Evolutionary conservation across 37 sponge, comb jelly and placozoan genomes (phyloP).

Genomic region (Mnemiopsis leidyi): DNA sequence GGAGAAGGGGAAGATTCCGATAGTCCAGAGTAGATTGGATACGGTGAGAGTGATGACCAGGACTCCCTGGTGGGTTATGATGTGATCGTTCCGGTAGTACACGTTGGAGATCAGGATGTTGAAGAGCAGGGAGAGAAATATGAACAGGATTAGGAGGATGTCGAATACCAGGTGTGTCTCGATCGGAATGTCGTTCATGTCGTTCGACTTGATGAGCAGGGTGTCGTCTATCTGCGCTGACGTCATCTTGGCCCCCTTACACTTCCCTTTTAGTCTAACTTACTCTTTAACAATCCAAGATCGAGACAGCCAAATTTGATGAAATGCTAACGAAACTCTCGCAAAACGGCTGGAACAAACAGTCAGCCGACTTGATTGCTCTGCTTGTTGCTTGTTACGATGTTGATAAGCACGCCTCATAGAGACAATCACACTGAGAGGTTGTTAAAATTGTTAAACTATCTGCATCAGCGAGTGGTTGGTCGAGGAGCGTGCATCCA

Average conservation of each 20-base stretch:
- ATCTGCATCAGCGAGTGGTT: no score
- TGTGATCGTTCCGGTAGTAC: conserved; percentile 57
- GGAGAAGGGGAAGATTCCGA: conserved; percentile 61
- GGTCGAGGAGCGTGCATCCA: no score
- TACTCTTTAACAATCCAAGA: no score
- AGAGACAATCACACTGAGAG: not conserved
- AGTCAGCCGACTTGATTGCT: not conserved
- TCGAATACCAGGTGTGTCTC: conserved; percentile 44
- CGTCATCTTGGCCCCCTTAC: not conserved
- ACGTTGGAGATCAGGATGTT: conserved; percentile 32
- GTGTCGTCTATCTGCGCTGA: not conserved
- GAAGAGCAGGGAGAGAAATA: conserved; percentile 20
- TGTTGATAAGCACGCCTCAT: not conserved
- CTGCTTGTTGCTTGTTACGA: conserved; percentile 26
- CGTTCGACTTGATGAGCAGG: not conserved
- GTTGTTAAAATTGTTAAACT: no score
- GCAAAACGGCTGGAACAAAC: no score
- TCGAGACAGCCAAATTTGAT: no score
- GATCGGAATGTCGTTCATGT: conserved; percentile 61
- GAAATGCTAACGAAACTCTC: no score
- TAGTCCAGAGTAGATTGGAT: conserved; percentile 52
- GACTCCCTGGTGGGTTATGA: conserved; percentile 43
- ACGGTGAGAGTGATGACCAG: conserved; percentile 11
- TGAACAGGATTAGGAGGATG: conserved; percentile 11
- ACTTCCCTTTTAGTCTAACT: not conserved